Evolutionary conservation across 1,140 invertebrate species (phyloP).

Genomic region (Dendrolimus kikuchii): DNA sequence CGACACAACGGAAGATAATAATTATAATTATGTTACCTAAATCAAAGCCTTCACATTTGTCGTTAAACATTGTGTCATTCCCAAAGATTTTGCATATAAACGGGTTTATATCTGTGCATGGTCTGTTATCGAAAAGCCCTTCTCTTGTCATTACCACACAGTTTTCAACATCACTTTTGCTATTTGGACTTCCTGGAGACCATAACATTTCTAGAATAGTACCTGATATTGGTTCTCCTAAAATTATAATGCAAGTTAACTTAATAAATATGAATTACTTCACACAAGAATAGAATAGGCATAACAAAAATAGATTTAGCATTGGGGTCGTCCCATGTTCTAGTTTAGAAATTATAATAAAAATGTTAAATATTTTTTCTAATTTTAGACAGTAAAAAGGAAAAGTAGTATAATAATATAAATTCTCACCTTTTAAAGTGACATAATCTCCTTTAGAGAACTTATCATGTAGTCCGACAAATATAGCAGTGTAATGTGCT

Average conservation of each 20-base stretch:
- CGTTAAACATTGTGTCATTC: conserved; percentile 33
- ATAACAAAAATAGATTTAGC: too few species aligned
- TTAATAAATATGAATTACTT: not conserved
- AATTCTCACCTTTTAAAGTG: conserved; percentile 31
- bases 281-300: too few species aligned
- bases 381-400: not conserved
- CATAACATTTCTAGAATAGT: conserved; percentile 40
- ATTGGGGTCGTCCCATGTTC: too few species aligned
- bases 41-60: conserved; percentile 40
- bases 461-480: conserved; percentile 44
- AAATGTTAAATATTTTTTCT: too few species aligned
- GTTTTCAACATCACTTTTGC: conserved; percentile 30
- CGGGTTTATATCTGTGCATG: conserved; percentile 36
- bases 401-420: not conserved
- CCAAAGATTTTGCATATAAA: conserved; percentile 49
- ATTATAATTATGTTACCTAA: conserved; percentile 15
- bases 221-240: conserved; percentile 37
- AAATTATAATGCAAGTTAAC: conserved; percentile 8
- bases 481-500: conserved; percentile 41
- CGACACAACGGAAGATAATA: too few species aligned
- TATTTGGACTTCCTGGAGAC: conserved; percentile 41
- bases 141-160: conserved; percentile 50
- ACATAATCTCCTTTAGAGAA: conserved; percentile 40
- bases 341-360: too few species aligned
- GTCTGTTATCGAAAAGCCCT: conserved; percentile 39